Conservation (phyloP, 2,797 vertebrate species). For the Danio aesculapii region DNA sequence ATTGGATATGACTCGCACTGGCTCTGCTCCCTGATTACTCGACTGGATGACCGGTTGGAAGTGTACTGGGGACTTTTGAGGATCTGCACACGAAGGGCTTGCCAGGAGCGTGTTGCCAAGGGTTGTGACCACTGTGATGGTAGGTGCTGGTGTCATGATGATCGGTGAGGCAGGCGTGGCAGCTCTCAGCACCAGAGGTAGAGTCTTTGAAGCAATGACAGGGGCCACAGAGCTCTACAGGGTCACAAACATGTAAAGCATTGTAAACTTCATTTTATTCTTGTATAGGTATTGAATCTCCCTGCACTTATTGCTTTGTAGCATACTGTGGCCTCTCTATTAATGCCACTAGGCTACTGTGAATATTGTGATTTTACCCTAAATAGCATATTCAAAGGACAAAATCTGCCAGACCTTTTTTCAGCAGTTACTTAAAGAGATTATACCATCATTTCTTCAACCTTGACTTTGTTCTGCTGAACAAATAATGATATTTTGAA, state of each 20-base stretch:
- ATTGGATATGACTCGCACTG: conserved; percentile 86
- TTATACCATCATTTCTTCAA: too few species aligned
- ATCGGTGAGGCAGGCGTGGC: conserved; percentile 89
- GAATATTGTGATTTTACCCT: too few species aligned
- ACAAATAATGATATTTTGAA: too few species aligned
- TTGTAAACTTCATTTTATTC: neutral
- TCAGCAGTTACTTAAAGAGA: too few species aligned
- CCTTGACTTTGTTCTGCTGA: too few species aligned
- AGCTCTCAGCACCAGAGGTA: conserved; percentile 93
- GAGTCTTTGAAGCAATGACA: conserved; percentile 91
- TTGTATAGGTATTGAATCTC: neutral
- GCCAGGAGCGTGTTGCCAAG: conserved; percentile 86
- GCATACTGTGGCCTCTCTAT: too few species aligned
- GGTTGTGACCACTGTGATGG: conserved; percentile 90
- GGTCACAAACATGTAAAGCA: neutral
- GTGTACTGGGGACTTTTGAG: conserved; percentile 85
- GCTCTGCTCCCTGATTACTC: conserved; percentile 86
- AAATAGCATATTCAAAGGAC: too few species aligned
- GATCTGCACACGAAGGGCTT: conserved; percentile 82
- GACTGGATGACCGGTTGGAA: conserved; percentile 87
- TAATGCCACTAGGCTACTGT: too few species aligned
- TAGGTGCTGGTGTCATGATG: conserved; percentile 88
- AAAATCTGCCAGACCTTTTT: too few species aligned
- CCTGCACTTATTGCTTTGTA: too few species aligned
- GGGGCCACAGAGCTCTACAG: conserved; percentile 86